Percentiles rank a stretch among this genome's conserved stretches.
Conservation (phyloP, 2,113 vertebrate species). For the Arizona elegans region DNA sequence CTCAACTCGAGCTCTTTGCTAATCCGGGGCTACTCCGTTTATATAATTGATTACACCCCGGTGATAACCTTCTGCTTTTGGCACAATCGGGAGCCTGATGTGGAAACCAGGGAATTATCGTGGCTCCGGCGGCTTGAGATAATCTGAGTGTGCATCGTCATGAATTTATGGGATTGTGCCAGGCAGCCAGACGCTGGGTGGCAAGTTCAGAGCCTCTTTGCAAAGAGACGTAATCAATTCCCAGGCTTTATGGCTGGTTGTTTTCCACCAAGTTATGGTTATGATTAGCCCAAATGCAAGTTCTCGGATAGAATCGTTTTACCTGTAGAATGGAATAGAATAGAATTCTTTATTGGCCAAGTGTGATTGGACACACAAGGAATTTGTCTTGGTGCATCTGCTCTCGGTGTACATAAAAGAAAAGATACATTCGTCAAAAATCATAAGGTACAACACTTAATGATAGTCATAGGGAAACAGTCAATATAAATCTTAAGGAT, state of each 20-base stretch:
- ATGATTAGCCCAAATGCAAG: not conserved
- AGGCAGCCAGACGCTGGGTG: not conserved
- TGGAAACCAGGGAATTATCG: not conserved
- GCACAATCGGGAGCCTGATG: not conserved
- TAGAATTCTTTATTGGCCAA: too few relatives aligned
- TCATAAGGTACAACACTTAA: too few relatives aligned
- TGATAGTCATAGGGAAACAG: too few relatives aligned
- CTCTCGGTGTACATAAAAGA: too few relatives aligned
- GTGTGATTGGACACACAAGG: too few relatives aligned
- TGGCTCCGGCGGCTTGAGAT: not conserved
- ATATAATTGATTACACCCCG: not conserved
- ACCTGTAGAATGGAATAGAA: too few relatives aligned
- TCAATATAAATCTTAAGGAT: too few relatives aligned
- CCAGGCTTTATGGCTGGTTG: not conserved
- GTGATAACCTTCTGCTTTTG: not conserved
- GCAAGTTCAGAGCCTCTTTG: not conserved
- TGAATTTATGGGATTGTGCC: not conserved
- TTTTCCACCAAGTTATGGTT: not conserved
- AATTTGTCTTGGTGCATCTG: too few relatives aligned
- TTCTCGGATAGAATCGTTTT: not conserved
- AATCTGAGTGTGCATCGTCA: not conserved
- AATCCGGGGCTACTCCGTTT: not conserved
- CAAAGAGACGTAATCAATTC: not conserved
- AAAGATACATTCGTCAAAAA: too few relatives aligned
- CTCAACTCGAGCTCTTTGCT: not conserved